These are phyloP conservation scores for Drosophila arizonae DNA, from an alignment of 1,140 invertebrate species.

Conservation along the genomic window DNA sequence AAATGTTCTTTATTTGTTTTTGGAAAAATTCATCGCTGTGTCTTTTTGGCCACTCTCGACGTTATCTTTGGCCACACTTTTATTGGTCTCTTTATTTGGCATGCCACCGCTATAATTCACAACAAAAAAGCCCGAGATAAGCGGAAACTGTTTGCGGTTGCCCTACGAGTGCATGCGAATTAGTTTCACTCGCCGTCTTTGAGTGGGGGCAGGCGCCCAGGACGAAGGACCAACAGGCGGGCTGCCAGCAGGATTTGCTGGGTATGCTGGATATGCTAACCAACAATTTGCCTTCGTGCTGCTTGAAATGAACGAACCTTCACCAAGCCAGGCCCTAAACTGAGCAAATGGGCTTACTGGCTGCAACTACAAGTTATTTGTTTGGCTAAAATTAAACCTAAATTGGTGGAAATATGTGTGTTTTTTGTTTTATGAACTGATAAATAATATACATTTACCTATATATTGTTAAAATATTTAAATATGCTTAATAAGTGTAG, in stretches of 20 bases:
- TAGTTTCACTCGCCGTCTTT: conserved; percentile 39
- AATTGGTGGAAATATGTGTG: background rate
- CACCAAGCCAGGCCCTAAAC: too few species aligned
- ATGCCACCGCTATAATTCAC: conserved; percentile 66
- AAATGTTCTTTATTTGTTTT: conserved; percentile 35
- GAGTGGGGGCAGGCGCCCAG: conserved; percentile 16
- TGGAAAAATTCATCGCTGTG: too few species aligned
- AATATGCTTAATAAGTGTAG: too few species aligned
- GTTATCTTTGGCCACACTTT: conserved; percentile 60
- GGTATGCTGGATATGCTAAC: conserved; percentile 8
- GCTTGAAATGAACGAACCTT: conserved; percentile 20
- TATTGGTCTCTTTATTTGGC: conserved; percentile 75
- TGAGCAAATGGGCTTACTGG: background rate
- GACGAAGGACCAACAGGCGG: background rate
- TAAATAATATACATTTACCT: too few species aligned
- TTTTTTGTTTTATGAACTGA: too few species aligned
- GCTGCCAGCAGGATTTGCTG: background rate
- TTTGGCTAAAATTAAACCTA: too few species aligned
- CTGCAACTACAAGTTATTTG: too few species aligned
- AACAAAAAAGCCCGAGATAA: conserved; percentile 56
- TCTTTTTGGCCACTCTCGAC: background rate
- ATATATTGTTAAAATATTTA: too few species aligned
- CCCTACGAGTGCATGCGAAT: conserved; percentile 61
- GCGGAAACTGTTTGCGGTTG: conserved; percentile 54
- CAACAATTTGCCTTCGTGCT: conserved; percentile 14